Percentiles rank a stretch among this genome's conserved stretches.
phyloP scores from a whole-genome alignment of 2,113 vertebrate genomes.

The Leptobrachium ailaonicum region DNA sequence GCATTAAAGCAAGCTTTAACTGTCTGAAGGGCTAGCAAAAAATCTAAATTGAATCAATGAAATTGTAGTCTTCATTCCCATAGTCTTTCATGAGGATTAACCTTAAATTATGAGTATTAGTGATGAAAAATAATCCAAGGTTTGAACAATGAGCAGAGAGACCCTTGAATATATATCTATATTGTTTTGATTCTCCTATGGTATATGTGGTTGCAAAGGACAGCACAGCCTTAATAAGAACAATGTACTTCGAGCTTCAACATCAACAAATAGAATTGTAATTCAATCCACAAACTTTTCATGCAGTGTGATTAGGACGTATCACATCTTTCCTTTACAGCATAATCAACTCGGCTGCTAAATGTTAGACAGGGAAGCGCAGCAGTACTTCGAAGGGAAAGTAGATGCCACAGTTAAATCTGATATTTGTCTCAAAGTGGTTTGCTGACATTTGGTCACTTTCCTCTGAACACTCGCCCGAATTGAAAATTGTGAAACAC shows the following conservation, averaged over 20 bases:
- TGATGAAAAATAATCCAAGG: too few species aligned
- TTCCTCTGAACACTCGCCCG: conserved; percentile 30
- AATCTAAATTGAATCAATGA: too few species aligned
- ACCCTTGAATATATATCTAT: neutral
- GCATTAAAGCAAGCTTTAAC: too few species aligned
- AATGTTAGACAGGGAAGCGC: neutral
- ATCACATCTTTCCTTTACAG: neutral
- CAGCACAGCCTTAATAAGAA: neutral
- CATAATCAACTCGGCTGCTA: neutral
- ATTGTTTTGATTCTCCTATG: neutral
- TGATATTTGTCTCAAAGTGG: conserved; percentile 25
- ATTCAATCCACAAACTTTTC: neutral
- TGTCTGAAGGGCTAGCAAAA: too few species aligned
- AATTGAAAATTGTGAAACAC: conserved; percentile 28
- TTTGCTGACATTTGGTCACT: conserved; percentile 19
- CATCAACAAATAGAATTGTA: neutral
- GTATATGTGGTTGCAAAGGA: neutral
- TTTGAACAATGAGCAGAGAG: neutral
- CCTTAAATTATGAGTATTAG: too few species aligned
- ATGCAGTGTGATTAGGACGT: neutral
- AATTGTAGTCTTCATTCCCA: too few species aligned
- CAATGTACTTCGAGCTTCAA: neutral
- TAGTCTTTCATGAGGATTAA: too few species aligned
- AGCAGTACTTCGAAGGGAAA: neutral
- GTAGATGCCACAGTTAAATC: conserved; percentile 1